Evolutionary conservation across 2,113 vertebrate species (phyloP).

Genomic region (Trachemys scripta): DNA sequence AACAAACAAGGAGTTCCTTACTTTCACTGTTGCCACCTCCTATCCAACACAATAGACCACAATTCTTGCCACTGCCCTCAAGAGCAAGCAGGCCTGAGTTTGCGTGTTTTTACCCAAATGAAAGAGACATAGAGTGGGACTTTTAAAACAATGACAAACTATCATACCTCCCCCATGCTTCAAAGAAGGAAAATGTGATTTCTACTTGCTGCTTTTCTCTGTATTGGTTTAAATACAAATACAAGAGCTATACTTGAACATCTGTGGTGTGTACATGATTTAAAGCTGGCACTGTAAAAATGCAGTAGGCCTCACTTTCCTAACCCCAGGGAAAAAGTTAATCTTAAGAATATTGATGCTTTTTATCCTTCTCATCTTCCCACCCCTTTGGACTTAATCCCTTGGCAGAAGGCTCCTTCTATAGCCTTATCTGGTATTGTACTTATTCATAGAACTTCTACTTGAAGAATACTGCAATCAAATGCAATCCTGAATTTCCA

Average conservation of each 20-base stretch:
- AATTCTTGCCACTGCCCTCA: conserved; percentile 68
- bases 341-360: not conserved
- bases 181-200: conserved; percentile 73
- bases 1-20: conserved; percentile 88
- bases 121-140: conserved; percentile 75
- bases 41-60: conserved; percentile 81
- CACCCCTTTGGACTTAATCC: not conserved
- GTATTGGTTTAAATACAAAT: conserved; percentile 55
- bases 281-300: not conserved
- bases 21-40: conserved; percentile 92
- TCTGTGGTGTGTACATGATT: conserved; percentile 55
- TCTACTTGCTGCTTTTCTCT: conserved; percentile 79
- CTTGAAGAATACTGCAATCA: not conserved
- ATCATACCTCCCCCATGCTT: conserved; percentile 72
- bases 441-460: not conserved
- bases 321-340: not conserved
- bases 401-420: conserved; percentile 1
- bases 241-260: conserved; percentile 81
- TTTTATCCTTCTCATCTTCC: not conserved
- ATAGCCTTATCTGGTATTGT: conserved; percentile 20
- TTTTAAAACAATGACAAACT: conserved; percentile 73
- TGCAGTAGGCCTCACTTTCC: not conserved
- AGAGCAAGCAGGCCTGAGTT: conserved; percentile 46
- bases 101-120: conserved; percentile 51
- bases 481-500: conserved; percentile 7